Evolutionary conservation across 2,113 vertebrate species (phyloP), one percentile per base, ranked within the genome.

Genomic region (Ageneiosus marmoratus): DNA sequence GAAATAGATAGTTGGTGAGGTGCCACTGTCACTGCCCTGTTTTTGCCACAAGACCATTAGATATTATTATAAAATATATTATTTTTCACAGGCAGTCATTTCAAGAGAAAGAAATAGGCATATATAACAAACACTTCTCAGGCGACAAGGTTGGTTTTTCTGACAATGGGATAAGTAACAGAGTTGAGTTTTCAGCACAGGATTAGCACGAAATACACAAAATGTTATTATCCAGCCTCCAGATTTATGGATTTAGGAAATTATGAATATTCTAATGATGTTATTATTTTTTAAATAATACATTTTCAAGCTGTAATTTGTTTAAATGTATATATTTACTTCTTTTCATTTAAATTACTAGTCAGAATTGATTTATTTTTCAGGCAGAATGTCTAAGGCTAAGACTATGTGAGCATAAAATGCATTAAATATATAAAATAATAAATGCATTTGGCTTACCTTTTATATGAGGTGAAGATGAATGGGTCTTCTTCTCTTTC

Each of bases 391-490:
- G 5, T 27, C 1, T 32, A 27, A 29, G 13, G 27, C 13, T 6
- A 13, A 72, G 16, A n/a, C 41, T 72, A 13, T 7, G 11, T 72
- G 10, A 72, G 13, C 10, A 46, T 48, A n/a, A 72, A 72, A 16
- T 72, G 12, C 41, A 46, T n/a, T 29, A 51, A 29, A 27, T 51
- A 27, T 18, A 53, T 20, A 32, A 53, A 32, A 51, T 24, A 75
- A 3, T 16, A 65, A 69, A 8, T 11, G 34, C 34, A 69, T 62
- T 24, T 62, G 51, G 91, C 94, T 94, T 89, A 98, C 97, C 97
- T 90, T 95, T 98, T 89, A 97, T 96, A 85, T 97, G 95, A 24
- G 97, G 97, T 29, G 98, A 99, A 0, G 97, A 97, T 0, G 98
- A 97, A 87, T 91, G 95, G 78, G 96, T 95, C 88, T 96, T 96